phyloP scores from a whole-genome alignment of 2,113 vertebrate genomes.

The Megaleporinus macrocephalus region DNA sequence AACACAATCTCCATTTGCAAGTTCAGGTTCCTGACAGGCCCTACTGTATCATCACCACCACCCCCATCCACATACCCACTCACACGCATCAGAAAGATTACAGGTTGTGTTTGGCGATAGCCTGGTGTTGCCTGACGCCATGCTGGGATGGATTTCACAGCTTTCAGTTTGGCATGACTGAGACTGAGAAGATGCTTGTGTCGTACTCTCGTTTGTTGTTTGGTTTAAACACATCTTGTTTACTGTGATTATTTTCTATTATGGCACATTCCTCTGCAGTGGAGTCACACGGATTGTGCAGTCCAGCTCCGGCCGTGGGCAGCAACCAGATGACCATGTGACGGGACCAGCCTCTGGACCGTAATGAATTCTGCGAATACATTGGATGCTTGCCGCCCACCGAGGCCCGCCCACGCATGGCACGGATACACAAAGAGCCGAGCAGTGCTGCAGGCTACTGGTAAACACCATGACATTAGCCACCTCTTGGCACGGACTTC shows the following conservation, averaged over 20 bases:
- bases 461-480: conserved; percentile 56
- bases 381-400: conserved; percentile 55
- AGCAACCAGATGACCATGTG: conserved; percentile 42
- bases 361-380: conserved; percentile 61
- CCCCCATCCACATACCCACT: neutral
- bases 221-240: neutral
- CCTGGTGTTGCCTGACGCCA: neutral
- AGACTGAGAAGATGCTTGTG: neutral
- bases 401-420: conserved; percentile 53
- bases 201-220: conserved; percentile 12
- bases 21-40: neutral
- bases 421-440: conserved; percentile 50
- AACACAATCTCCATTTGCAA: neutral
- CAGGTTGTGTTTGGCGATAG: conserved; percentile 55
- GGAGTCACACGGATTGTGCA: conserved; percentile 31
- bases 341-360: conserved; percentile 48
- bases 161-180: conserved; percentile 25
- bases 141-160: conserved; percentile 36
- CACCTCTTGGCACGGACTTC: conserved; percentile 49
- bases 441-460: conserved; percentile 40
- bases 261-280: neutral
- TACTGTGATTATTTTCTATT: neutral
- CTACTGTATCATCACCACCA: neutral
- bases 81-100: conserved; percentile 53
- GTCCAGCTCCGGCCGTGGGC: conserved; percentile 31